Evolutionary conservation across 2,113 vertebrate genomes (phyloP).

Genomic region (Pica pica): DNA sequence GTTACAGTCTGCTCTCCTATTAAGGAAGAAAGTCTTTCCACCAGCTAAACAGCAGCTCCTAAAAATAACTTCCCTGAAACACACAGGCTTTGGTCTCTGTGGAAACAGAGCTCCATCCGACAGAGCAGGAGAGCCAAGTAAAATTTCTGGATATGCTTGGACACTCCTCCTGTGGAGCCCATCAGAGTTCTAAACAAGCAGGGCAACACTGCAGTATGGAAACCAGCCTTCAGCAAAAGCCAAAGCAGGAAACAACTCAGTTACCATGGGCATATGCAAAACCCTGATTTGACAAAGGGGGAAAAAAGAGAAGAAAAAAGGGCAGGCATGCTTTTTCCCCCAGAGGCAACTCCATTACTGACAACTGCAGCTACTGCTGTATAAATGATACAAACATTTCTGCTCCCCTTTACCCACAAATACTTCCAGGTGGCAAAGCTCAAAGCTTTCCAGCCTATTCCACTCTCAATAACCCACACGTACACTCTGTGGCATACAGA

Average conservation of each 20-base stretch:
- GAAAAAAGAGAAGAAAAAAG: not conserved
- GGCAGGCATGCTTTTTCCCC: not conserved
- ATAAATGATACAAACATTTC: not conserved
- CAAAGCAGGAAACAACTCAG: not conserved
- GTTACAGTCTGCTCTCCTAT: not conserved
- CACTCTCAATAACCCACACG: not conserved
- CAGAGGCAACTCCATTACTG: not conserved
- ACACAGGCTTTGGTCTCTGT: conserved; percentile 18
- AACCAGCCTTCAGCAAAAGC: not conserved
- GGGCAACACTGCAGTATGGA: not conserved
- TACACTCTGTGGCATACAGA: not conserved
- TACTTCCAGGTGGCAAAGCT: not conserved
- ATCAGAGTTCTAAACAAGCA: not conserved
- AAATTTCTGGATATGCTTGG: not conserved
- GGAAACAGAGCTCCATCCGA: conserved; percentile 3
- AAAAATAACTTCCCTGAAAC: conserved; percentile 53
- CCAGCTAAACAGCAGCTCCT: conserved; percentile 7
- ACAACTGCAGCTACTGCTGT: not conserved
- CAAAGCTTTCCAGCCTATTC: not conserved
- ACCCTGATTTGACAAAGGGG: not conserved
- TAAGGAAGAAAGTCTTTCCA: conserved; percentile 43
- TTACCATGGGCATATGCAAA: not conserved
- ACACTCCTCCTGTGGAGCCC: not conserved
- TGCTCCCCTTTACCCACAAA: not conserved
- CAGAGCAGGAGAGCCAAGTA: not conserved